These are phyloP conservation scores for Clarias batrachus DNA, from an alignment of 2,113 vertebrate species.

Conservation along the genomic window DNA sequence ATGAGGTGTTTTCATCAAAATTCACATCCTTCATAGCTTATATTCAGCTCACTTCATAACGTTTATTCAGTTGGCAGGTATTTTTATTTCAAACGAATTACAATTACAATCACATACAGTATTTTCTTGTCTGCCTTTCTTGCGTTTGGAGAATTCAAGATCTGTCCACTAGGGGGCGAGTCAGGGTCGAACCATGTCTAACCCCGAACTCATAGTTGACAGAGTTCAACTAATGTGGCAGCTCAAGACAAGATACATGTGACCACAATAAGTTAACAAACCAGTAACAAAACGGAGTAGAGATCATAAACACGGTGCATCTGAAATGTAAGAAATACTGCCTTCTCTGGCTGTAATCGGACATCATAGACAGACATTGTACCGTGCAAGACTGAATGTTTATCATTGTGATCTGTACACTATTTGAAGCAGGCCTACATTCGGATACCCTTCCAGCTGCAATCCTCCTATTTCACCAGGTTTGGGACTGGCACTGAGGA, in stretches of 20 bases:
- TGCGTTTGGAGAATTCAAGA: background rate
- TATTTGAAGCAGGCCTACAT: background rate
- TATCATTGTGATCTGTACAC: background rate
- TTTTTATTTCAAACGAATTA: background rate
- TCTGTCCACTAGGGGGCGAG: background rate
- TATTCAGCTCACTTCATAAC: no score
- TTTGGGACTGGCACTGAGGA: no score
- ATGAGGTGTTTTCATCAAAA: constrained; percentile 5
- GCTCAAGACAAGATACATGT: background rate
- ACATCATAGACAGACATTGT: background rate
- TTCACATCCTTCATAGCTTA: background rate
- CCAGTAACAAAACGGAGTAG: background rate
- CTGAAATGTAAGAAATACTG: background rate
- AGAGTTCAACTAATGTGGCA: background rate
- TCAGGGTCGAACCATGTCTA: background rate
- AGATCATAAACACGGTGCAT: background rate
- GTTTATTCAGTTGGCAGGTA: background rate
- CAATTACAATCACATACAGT: background rate
- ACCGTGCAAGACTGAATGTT: background rate
- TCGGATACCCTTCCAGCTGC: no score
- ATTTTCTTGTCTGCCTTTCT: background rate
- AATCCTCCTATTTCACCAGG: no score
- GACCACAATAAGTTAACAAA: background rate
- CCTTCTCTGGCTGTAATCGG: background rate
- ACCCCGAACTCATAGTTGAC: background rate